A percentile compares a stretch with the other conserved stretches of the same genome.
Conservation (phyloP, 2,888 invertebrate genomes). For the Lasiommata megera region DNA sequence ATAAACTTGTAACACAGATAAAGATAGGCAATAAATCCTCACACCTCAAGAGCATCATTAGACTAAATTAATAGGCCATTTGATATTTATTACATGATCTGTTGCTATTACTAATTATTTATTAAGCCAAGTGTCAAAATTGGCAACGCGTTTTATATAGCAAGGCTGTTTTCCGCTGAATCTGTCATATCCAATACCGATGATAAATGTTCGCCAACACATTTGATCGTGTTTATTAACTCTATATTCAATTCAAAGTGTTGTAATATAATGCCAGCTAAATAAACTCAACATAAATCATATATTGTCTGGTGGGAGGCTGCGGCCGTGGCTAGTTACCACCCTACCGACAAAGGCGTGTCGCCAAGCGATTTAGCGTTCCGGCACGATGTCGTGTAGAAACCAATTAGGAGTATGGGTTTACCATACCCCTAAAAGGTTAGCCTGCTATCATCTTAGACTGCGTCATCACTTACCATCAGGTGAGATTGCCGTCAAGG, state of each 20-base stretch:
- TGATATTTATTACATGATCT: constrained; percentile 1
- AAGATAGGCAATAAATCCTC: background rate
- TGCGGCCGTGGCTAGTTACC: too few relatives aligned
- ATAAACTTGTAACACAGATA: too few relatives aligned
- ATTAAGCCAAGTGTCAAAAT: constrained; percentile 20
- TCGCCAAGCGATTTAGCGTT: too few relatives aligned
- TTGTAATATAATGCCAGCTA: background rate
- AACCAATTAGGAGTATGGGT: too few relatives aligned
- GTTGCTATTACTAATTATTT: background rate
- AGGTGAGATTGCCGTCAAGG: too few relatives aligned
- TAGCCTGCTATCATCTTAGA: too few relatives aligned
- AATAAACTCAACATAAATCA: too few relatives aligned
- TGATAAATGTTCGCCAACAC: constrained; percentile 10
- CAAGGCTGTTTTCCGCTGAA: constrained; percentile 20
- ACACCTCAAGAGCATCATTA: background rate
- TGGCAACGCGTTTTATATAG: constrained; percentile 19
- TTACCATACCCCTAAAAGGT: too few relatives aligned
- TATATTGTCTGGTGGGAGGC: too few relatives aligned
- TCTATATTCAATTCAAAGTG: background rate
- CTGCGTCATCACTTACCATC: too few relatives aligned
- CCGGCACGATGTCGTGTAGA: too few relatives aligned
- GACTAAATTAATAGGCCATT: background rate
- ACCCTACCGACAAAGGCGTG: too few relatives aligned
- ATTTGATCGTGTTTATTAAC: background rate
- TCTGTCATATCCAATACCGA: constrained; percentile 13